Percentiles rank a stretch among this genome's conserved stretches.
phyloP scores from a whole-genome alignment of 1,140 invertebrate genomes.

The Armadillidium nasatum region DNA sequence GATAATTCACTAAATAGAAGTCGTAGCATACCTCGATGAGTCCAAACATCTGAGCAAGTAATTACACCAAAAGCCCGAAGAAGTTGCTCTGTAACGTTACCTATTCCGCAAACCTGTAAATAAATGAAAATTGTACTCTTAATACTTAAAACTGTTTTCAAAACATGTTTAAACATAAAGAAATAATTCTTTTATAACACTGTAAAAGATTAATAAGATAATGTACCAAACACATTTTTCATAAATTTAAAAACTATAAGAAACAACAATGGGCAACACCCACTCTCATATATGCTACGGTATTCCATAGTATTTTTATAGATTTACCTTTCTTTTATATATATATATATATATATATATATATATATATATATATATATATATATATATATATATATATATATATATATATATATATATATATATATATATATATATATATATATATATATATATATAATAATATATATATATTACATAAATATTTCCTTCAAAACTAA shows the following conservation, averaged over 20 bases:
- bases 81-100: constrained; percentile 45
- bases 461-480: too few relatives aligned
- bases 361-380: too few relatives aligned
- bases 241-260: neutral
- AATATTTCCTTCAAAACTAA: too few relatives aligned
- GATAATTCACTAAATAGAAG: constrained; percentile 54
- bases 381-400: too few relatives aligned
- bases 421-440: too few relatives aligned
- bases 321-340: too few relatives aligned
- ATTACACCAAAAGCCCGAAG: constrained; percentile 50
- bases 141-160: neutral
- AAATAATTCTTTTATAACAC: neutral
- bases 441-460: too few relatives aligned
- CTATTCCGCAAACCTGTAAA: constrained; percentile 43
- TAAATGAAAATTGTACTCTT: neutral
- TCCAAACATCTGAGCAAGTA: constrained; percentile 54
- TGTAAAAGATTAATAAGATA: neutral
- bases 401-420: too few relatives aligned
- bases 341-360: too few relatives aligned
- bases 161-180: neutral
- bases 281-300: too few relatives aligned
- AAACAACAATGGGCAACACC: too few relatives aligned
- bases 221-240: neutral
- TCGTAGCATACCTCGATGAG: constrained; percentile 52
- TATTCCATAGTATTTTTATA: too few relatives aligned